Evolutionary conservation across 2,113 vertebrate genomes (phyloP).

Genomic region (Ciconia boyciana): DNA sequence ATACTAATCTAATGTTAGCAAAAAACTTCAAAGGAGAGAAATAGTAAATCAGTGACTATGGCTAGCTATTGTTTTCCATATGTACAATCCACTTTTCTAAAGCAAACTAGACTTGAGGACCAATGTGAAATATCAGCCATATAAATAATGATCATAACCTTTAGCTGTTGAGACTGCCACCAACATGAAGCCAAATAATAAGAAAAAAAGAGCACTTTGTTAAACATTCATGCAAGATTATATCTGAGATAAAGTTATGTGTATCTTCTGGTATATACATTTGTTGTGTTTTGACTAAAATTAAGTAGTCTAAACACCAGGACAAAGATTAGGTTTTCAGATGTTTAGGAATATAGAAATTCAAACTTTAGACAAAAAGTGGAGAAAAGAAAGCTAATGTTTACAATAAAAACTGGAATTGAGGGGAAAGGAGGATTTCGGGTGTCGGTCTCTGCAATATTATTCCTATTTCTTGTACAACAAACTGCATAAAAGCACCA

Average conservation of each 20-base stretch:
- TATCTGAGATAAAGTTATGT: background rate
- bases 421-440: background rate
- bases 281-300: background rate
- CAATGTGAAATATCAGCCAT: conserved; percentile 8
- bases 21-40: conserved; percentile 3
- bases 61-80: background rate
- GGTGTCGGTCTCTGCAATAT: background rate
- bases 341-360: background rate
- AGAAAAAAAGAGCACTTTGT: background rate
- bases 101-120: background rate
- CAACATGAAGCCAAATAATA: background rate
- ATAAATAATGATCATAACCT: background rate
- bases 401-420: background rate
- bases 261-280: background rate
- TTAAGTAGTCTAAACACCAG: background rate
- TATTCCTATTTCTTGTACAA: background rate
- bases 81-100: background rate
- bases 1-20: background rate
- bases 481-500: background rate
- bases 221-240: background rate
- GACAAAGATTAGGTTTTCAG: background rate
- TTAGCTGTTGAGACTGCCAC: background rate
- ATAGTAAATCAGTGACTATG: background rate
- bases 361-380: background rate
- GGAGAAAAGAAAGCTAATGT: background rate